A percentile compares a stretch with the other conserved stretches of the same genome.
Conservation (phyloP, 2,888 invertebrate genomes). For the Cynaeus angustus region DNA sequence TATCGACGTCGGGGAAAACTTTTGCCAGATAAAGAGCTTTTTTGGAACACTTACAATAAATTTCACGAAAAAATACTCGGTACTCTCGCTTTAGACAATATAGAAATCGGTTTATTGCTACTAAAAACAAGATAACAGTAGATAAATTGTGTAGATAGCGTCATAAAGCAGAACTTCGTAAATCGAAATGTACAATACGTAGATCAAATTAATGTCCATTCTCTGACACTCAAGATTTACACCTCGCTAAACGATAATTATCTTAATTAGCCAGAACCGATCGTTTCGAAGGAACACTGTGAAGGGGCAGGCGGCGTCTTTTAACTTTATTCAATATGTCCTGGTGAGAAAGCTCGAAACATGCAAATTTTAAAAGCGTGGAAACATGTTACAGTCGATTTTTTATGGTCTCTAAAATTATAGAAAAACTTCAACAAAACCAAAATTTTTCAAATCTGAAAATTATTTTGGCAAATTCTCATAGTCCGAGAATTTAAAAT, state of each 20-base stretch:
- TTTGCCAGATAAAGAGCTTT: constrained; percentile 21
- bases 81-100: too few species aligned
- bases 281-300: constrained; percentile 7
- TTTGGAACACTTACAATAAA: too few species aligned
- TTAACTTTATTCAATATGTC: too few species aligned
- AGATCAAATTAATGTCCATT: constrained; percentile 40
- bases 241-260: constrained; percentile 34
- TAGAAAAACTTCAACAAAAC: too few species aligned
- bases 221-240: constrained; percentile 35
- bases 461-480: too few species aligned
- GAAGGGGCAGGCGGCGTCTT: not conserved
- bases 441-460: too few species aligned
- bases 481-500: too few species aligned
- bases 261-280: constrained; percentile 37
- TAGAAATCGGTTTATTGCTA: constrained; percentile 12
- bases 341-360: too few species aligned
- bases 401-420: too few species aligned
- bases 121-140: constrained; percentile 28
- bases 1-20: constrained; percentile 31
- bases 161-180: constrained; percentile 24
- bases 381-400: too few species aligned
- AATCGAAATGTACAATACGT: constrained; percentile 24
- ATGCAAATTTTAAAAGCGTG: too few species aligned
- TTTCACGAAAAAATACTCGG: too few species aligned
- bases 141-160: constrained; percentile 33